Evolutionary conservation across 1,140 invertebrate genomes (phyloP).

Genomic region (Zaprionus capensis): DNA sequence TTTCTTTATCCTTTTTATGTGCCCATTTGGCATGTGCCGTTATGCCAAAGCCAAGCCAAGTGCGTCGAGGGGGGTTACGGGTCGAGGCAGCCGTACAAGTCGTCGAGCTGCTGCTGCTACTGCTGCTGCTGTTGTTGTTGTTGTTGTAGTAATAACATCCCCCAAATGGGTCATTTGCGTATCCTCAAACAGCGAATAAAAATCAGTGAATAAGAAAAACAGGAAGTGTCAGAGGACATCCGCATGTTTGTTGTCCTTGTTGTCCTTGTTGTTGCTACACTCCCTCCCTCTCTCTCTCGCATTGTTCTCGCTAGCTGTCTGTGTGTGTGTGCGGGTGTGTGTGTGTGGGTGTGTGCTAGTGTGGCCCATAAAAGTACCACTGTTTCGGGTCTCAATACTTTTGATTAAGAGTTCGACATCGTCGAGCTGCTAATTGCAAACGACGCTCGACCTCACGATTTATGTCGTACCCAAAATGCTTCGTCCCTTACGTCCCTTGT

Average conservation of each 20-base stretch:
- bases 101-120: conserved; percentile 13
- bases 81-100: neutral
- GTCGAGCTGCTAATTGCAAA: conserved; percentile 77
- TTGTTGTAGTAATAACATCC: conserved; percentile 82
- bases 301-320: conserved; percentile 33
- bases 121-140: neutral
- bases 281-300: conserved; percentile 29
- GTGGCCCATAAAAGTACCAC: conserved; percentile 65
- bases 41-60: conserved; percentile 55
- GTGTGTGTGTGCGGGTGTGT: conserved; percentile 1
- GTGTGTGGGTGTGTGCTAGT: conserved; percentile 22
- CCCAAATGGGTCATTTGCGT: conserved; percentile 85
- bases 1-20: conserved; percentile 84
- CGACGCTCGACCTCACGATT: conserved; percentile 72
- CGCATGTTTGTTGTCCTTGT: conserved; percentile 68
- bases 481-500: neutral
- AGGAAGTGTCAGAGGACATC: conserved; percentile 83
- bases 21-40: conserved; percentile 84
- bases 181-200: conserved; percentile 84
- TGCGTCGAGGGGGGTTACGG: conserved; percentile 25
- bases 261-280: conserved; percentile 10
- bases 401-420: conserved; percentile 81
- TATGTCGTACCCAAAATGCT: conserved; percentile 70
- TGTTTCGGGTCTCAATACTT: conserved; percentile 74
- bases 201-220: conserved; percentile 84